Base-by-base conservation (phyloP, 2,888 invertebrate species). In the Lysandra bellargus region DNA sequence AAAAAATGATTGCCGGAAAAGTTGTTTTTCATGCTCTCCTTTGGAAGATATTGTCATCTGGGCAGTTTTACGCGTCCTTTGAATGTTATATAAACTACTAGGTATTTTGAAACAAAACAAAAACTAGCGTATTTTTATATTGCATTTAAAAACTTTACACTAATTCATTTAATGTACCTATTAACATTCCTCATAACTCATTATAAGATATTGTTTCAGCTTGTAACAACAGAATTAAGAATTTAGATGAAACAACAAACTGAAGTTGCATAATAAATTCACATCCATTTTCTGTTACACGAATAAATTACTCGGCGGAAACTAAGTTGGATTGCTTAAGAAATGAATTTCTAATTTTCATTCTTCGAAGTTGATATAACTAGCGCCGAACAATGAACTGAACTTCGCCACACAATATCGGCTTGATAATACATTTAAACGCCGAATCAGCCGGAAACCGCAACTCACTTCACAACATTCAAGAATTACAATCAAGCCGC, bases 251-350 rank as follows among this genome's bases (percentile, higher is more conserved):
- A 69, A 69, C 33, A 69, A 69, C 33, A 69, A 69, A 69, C 14
- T 37, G 69, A 69, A 69, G 69, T 69, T 37, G 69, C 33, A 69
- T 69, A 5, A 69, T 33, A 69, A 69, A 69, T 69, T 37, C 30
- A 33, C 12, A 37, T 33, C 69, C 23, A 33, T 33, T 30, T 44
- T 75, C 17, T 49, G n/a, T 49, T 75, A 44, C 49, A 44, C 23
- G 75, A 75, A 75, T 44, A 80, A 80, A 60, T 78, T 64, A 75
- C 78, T 33, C 23, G 74, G 78, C 44, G 74, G 75, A 73, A 69
- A 74, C 61, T 17, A 12, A 75, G 74, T 80, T 69, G 44, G 49
- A 53, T 30, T 78, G 78, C 44, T 72, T 69, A 57, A 57, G 76
- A 57, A 76, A 30, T 76, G 76, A 76, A 76, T 76, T 76, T 76